Base-by-base conservation (phyloP, 1,140 invertebrate species). In the Drosophila ohnishii region DNA sequence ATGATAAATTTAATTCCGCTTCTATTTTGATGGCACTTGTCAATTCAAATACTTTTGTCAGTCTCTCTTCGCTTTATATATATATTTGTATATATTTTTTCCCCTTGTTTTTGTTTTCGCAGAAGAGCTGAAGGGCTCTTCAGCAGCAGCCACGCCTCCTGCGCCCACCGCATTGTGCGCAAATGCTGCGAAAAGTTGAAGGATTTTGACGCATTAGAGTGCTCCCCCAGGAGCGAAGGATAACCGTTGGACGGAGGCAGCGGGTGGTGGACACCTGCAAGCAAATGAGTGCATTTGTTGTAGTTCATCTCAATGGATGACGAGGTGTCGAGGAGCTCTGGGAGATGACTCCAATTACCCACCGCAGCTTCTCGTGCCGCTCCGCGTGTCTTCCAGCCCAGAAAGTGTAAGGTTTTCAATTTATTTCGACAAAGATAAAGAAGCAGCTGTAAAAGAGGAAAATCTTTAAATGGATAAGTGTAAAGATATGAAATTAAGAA, bases 1-100 rank as follows among this genome's bases (percentile, higher is more conserved):
- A 84, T 87, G 80, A 87, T 87, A 87, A 87, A 87, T 87, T 87
- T 87, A 87, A 87, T 87, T 87, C 85, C 84, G 84, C 80, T 87
- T 87, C 80, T 87, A 87, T 87, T 87, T 87, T 87, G 84, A 87
- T 88, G 84, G 84, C 80, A 87, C 84, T 87, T 87, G 84, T 87
- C 84, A 87, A 87, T 87, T 87, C 84, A 87, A 87, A 87, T 87
- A 84, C 84, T 87, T 87, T 88, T 78, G 84, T 71, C 77, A 84
- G 78, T 84, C 70, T 62, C 57, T 75, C 56, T 56, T 28, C 55
- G 11, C 66, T 77, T 66, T 84, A 56, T 63, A 61, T 25, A 32
- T 42, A 44, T 30, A 22, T 16, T 10, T 48, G 28, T 83, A 65
- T 60, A 42, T 16, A 25, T 28, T 75, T 73, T 56, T 42, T 32